Conservation (phyloP, 1,140 invertebrate genomes). For the Pararge aegeria region DNA sequence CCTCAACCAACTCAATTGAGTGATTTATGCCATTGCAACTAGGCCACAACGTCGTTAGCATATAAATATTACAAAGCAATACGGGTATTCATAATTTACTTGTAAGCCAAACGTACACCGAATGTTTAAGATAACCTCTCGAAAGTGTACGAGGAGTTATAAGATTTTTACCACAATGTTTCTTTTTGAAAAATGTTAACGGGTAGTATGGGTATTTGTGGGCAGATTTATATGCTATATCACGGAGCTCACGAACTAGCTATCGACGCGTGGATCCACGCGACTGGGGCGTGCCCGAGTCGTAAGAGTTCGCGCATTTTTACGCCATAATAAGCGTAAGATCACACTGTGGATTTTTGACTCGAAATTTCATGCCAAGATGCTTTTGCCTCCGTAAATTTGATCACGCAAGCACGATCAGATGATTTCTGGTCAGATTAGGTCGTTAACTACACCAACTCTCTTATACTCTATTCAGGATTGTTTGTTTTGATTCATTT, state of each 20-base stretch:
- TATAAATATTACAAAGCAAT: no score
- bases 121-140: background rate
- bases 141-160: background rate
- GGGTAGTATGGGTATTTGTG: slow-evolving; percentile 20
- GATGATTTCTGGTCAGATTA: no score
- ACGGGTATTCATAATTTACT: background rate
- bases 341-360: background rate
- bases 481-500: no score
- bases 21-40: no score
- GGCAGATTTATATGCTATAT: slow-evolving; percentile 50
- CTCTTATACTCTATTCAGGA: no score
- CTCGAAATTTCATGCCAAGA: no score
- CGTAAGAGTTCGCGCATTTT: slow-evolving; percentile 70
- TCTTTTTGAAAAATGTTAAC: slow-evolving; percentile 16
- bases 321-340: slow-evolving; percentile 57
- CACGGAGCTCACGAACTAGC: slow-evolving; percentile 51
- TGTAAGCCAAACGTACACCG: background rate
- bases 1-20: no score
- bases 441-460: no score
- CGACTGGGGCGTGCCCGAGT: slow-evolving; percentile 53
- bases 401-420: no score
- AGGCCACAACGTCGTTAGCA: no score
- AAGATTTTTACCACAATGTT: background rate
- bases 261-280: slow-evolving; percentile 72
- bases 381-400: no score